Evolutionary conservation across 2,888 invertebrate species (phyloP).

Genomic region (Harpalus rubripes): DNA sequence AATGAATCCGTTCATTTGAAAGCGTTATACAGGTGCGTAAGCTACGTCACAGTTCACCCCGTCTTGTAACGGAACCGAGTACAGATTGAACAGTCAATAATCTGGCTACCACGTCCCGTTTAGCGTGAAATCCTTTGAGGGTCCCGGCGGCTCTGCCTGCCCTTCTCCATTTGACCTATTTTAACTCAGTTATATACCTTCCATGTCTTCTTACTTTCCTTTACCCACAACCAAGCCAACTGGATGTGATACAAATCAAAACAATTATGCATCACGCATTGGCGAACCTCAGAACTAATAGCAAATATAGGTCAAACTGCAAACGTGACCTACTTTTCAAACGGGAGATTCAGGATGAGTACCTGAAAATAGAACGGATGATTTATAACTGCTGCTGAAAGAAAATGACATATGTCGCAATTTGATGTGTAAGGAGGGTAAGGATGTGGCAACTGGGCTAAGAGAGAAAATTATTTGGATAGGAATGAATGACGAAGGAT

Average conservation of each 20-base stretch:
- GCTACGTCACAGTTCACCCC: not conserved
- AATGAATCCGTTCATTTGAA: not conserved
- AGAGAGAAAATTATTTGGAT: too few species aligned
- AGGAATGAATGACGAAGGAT: too few species aligned
- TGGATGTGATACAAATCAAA: not conserved
- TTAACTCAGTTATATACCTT: constrained; percentile 36
- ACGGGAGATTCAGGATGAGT: not conserved
- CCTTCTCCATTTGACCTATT: constrained; percentile 53
- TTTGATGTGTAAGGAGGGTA: too few species aligned
- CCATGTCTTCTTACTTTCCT: constrained; percentile 23
- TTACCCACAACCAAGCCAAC: not conserved
- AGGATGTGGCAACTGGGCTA: too few species aligned
- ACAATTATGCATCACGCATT: too few species aligned
- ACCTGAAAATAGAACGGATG: not conserved
- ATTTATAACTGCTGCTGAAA: too few species aligned
- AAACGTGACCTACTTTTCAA: not conserved
- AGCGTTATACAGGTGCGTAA: constrained; percentile 17
- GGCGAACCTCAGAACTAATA: too few species aligned
- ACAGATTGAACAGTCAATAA: constrained; percentile 65
- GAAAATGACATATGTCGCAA: too few species aligned
- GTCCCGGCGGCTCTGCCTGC: constrained; percentile 43
- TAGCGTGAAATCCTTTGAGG: constrained; percentile 66
- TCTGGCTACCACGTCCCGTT: constrained; percentile 65
- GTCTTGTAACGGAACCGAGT: constrained; percentile 11
- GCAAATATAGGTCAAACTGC: too few species aligned